Evolutionary conservation across 92 coral and sea anemone genomes (phyloP), one percentile per base, ranked within the genome.

Genomic region (Metridium senile): DNA sequence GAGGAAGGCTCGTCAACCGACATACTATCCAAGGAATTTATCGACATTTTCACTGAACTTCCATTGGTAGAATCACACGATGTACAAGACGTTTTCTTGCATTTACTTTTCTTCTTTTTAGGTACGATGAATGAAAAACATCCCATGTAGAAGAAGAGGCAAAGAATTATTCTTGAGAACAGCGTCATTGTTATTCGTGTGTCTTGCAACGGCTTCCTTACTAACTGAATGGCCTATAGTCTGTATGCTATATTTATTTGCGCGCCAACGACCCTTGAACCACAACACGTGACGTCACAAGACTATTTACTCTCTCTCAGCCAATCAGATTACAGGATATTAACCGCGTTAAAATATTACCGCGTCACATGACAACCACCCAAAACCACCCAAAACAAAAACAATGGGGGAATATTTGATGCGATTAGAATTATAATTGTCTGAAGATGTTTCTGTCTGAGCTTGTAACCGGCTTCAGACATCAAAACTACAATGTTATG

Each of bases 1-100:
- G 87, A 82, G 64, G 87, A 39, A 9, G 93, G 93, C 47, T 92
- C 97, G 26, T 69, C 86, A 26, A 91, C 97, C 43, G 97, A 88
- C 93, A 89, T 75, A 21, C 88, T 91, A 34, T 91, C 97, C 72
- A 88, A 58, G 11, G 97, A 92, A 82, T 82, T 79, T 27, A 88
- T 30, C 64, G 96, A 90, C 51, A 66, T 71, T 79, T 76, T 78
- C 61, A 71, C 58, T 11, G 84, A 56, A 23, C 84, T 76, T 9
- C 79, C 45, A 74, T 74, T 77, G 43, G 76, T 20, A 16, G 69
- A 28, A 31, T 63, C 71, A 51, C 87, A 77, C 1, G 89, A 80
- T 35, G 71, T 59, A 33, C 78, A 72, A 28, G 79, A 71, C 0
- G 82, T 74, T 67, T 75, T 82, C 54, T 73, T 83, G 33, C 66